phyloP scores from a whole-genome alignment of 2,797 vertebrate species.

The Malacoraja senta region DNA sequence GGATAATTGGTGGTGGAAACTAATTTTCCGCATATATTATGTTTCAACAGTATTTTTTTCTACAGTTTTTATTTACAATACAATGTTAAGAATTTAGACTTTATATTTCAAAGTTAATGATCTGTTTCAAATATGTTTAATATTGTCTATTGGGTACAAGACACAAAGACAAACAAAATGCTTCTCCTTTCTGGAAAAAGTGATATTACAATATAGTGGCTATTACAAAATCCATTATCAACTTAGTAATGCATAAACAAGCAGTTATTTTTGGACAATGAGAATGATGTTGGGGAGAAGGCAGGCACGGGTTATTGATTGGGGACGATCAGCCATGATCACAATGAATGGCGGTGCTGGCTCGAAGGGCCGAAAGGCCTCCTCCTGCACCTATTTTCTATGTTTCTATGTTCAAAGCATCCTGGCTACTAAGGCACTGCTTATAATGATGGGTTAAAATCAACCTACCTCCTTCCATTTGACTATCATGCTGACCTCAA shows the following conservation, averaged over 20 bases:
- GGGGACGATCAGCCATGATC: no score
- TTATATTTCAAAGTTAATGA: neutral
- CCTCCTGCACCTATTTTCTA: no score
- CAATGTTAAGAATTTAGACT: neutral
- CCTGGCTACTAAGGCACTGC: neutral
- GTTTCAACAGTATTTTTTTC: neutral
- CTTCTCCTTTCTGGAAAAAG: neutral
- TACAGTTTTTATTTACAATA: neutral
- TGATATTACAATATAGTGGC: neutral
- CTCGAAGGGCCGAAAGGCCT: no score
- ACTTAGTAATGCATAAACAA: conserved; percentile 26
- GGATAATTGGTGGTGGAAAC: neutral
- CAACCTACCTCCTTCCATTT: neutral
- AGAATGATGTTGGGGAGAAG: neutral
- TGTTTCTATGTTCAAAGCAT: neutral
- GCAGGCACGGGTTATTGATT: no score
- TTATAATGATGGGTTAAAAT: neutral
- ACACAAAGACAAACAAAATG: neutral
- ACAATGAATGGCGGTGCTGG: no score
- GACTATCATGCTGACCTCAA: neutral
- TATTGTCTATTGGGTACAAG: neutral
- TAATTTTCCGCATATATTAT: conserved; percentile 25
- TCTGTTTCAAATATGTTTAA: conserved; percentile 13
- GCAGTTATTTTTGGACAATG: neutral
- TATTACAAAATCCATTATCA: conserved; percentile 15